Conservation (phyloP, 1,140 invertebrate species). For the Zophobas atratus region DNA sequence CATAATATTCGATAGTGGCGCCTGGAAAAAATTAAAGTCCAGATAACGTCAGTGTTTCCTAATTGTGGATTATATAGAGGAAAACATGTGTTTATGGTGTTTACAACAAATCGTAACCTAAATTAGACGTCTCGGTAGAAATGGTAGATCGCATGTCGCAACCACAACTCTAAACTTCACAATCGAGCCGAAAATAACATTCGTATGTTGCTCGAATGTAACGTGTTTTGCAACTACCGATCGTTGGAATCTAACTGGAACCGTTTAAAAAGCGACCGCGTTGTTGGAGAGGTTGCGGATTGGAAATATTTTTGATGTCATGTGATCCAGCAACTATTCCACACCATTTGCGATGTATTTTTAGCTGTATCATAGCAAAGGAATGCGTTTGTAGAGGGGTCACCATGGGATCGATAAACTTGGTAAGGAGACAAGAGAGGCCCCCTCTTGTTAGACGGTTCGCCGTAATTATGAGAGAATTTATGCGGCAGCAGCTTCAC, state of each 20-base stretch:
- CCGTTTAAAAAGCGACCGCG: neutral
- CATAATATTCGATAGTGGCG: conserved; percentile 4
- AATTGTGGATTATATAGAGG: conserved; percentile 1
- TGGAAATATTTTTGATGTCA: conserved; percentile 18
- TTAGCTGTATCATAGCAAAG: conserved; percentile 32
- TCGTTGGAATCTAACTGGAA: neutral
- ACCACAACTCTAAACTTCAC: neutral
- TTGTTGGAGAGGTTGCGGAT: conserved; percentile 7
- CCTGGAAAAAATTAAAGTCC: conserved; percentile 3
- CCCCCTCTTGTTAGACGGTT: conserved; percentile 1
- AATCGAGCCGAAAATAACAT: no score
- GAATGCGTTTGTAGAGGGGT: conserved; percentile 28
- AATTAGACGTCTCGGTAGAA: conserved; percentile 8
- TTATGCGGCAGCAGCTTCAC: neutral
- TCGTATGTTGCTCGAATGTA: no score
- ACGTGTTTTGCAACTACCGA: no score
- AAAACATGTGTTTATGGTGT: conserved; percentile 14
- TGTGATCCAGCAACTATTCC: conserved; percentile 22
- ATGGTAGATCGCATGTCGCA: neutral
- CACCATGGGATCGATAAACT: conserved; percentile 25
- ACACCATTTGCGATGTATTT: conserved; percentile 12
- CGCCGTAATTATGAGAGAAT: conserved; percentile 1
- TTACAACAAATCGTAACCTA: conserved; percentile 6
- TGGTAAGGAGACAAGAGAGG: neutral
- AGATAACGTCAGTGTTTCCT: conserved; percentile 13